Percentiles rank a stretch among this genome's conserved stretches.
phyloP scores from a whole-genome alignment of 2,113 vertebrate genomes.

The Myiozetetes cayanensis region DNA sequence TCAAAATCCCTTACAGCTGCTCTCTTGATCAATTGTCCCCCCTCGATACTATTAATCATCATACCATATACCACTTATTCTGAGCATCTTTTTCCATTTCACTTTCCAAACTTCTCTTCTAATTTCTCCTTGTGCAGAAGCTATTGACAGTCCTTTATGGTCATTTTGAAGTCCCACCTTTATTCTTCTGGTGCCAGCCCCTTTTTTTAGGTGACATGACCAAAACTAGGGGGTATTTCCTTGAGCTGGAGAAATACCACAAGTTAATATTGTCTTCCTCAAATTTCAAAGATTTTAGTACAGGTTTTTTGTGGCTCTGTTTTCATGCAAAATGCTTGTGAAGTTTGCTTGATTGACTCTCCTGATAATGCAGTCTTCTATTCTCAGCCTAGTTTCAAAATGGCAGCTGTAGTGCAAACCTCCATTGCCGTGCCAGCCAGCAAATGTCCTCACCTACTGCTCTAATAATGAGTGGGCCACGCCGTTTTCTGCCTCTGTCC shows the following conservation, averaged over 20 bases:
- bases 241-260: neutral
- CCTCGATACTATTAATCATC: conserved; percentile 22
- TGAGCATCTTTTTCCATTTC: neutral
- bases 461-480: neutral
- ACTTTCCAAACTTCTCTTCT: neutral
- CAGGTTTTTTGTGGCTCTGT: neutral
- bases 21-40: conserved; percentile 51
- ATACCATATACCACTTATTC: neutral
- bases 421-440: neutral
- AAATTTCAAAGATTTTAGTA: neutral
- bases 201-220: neutral
- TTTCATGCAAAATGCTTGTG: neutral
- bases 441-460: neutral
- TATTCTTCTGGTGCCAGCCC: neutral
- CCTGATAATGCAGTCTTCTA: neutral
- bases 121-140: neutral
- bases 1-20: conserved; percentile 36
- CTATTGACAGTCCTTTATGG: neutral
- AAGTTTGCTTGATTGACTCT: neutral
- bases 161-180: neutral
- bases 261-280: neutral
- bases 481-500: neutral
- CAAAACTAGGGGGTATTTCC: neutral
- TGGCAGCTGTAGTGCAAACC: neutral
- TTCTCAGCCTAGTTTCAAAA: neutral